Conservation (phyloP, 2,888 invertebrate species). For the Eumerus sabulonum region DNA sequence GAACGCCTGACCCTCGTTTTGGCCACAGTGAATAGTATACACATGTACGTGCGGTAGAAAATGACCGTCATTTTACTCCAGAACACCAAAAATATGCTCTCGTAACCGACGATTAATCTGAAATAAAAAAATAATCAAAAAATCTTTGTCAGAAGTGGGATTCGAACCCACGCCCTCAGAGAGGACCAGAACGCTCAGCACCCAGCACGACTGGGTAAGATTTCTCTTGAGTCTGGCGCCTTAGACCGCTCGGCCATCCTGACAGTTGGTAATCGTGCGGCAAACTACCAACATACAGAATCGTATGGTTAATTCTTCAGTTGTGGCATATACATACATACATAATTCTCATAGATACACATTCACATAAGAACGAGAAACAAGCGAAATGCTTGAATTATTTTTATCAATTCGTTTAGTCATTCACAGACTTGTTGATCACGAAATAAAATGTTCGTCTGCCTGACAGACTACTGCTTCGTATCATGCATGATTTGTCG, state of each 20-base stretch:
- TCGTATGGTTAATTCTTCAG: neutral
- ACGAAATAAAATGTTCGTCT: neutral
- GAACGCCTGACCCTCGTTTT: too few relatives aligned
- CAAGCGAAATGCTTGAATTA: neutral
- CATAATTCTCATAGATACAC: too few relatives aligned
- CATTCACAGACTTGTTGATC: neutral
- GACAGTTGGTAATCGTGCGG: conserved; percentile 30
- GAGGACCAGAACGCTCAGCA: conserved; percentile 71
- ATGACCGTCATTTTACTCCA: too few relatives aligned
- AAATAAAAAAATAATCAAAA: conserved; percentile 32
- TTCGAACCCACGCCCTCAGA: conserved; percentile 72
- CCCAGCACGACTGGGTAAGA: conserved; percentile 48
- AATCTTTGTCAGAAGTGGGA: conserved; percentile 71
- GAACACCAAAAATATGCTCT: too few relatives aligned
- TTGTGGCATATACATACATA: too few relatives aligned
- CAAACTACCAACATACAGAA: neutral
- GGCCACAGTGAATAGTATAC: too few relatives aligned
- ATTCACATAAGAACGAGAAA: too few relatives aligned
- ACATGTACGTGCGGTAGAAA: too few relatives aligned
- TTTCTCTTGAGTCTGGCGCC: conserved; percentile 68
- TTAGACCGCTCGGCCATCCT: conserved; percentile 72
- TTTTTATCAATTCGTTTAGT: neutral
- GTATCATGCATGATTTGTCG: conserved; percentile 27
- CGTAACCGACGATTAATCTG: too few relatives aligned
- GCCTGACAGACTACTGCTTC: too few relatives aligned